Evolutionary conservation across 30 jellyfish, hydroid and myxozoan genomes (phyloP).

Genomic region (Clytia hemisphaerica): DNA sequence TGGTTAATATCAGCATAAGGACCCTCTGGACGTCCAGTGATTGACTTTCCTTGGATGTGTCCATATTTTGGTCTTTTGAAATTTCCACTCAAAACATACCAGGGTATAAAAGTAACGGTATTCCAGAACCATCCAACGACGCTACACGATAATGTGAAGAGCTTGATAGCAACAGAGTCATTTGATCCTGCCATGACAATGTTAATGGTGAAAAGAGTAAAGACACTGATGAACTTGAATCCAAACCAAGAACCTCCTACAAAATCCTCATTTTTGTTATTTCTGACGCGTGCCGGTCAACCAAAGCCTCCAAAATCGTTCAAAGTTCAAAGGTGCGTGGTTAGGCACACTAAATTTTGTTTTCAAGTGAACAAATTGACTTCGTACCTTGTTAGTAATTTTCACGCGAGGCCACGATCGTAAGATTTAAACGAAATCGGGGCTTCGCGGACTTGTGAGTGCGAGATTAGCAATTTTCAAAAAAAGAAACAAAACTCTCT

Average conservation of each 20-base stretch:
- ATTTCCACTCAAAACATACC: conserved; percentile 76
- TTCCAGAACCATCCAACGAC: conserved; percentile 97
- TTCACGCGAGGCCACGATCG: too few relatives aligned
- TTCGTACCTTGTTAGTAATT: too few relatives aligned
- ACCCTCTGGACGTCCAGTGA: conserved; percentile 25
- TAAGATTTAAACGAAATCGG: too few relatives aligned
- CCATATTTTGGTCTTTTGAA: conserved; percentile 54
- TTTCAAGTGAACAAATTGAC: too few relatives aligned
- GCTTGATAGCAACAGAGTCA: conserved; percentile 36
- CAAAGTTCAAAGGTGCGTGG: conserved; percentile 1
- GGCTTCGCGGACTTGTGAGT: too few relatives aligned
- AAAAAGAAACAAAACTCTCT: too few relatives aligned
- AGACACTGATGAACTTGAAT: too few relatives aligned
- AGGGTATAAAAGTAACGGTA: conserved; percentile 75
- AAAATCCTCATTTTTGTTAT: too few relatives aligned
- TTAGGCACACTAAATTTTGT: too few relatives aligned
- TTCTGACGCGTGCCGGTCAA: neutral
- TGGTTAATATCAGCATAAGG: conserved; percentile 57
- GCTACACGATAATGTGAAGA: conserved; percentile 51
- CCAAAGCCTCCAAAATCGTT: neutral
- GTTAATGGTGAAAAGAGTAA: too few relatives aligned
- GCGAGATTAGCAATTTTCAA: too few relatives aligned
- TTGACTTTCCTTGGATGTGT: conserved; percentile 46
- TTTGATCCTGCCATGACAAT: neutral
- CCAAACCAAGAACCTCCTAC: too few relatives aligned